phyloP scores from a whole-genome alignment of 1,140 invertebrate species.

The Daktulosphaira vitifoliae region DNA sequence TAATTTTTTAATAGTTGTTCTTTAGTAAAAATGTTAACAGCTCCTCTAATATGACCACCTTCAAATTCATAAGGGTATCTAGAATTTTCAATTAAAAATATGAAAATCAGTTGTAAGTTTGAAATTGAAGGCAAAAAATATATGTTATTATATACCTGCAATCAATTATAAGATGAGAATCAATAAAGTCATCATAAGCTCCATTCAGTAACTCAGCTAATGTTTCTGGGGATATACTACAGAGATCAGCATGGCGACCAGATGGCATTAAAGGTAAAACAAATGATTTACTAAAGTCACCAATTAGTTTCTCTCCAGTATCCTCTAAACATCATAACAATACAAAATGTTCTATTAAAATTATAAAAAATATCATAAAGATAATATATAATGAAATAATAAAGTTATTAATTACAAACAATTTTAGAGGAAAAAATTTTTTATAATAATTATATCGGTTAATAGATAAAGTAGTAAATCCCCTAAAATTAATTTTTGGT shows the following conservation, averaged over 20 bases:
- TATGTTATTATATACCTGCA: slow-evolving; percentile 44
- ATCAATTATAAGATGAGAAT: slow-evolving; percentile 53
- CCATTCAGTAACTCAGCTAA: slow-evolving; percentile 61
- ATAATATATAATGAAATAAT: too few relatives aligned
- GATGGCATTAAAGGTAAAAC: slow-evolving; percentile 62
- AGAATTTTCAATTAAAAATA: slow-evolving; percentile 49
- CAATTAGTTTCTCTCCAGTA: slow-evolving; percentile 63
- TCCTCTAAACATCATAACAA: too few relatives aligned
- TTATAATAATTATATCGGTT: too few relatives aligned
- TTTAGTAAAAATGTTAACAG: slow-evolving; percentile 73
- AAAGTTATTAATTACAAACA: too few relatives aligned
- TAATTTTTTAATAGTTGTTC: slow-evolving; percentile 60
- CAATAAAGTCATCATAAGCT: slow-evolving; percentile 53
- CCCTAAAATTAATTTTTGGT: too few relatives aligned
- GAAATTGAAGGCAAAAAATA: too few relatives aligned
- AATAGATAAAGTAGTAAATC: too few relatives aligned
- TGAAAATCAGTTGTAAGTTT: too few relatives aligned
- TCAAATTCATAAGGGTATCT: slow-evolving; percentile 95
- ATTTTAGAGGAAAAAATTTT: too few relatives aligned
- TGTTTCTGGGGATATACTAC: slow-evolving; percentile 68
- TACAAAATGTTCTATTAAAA: too few relatives aligned
- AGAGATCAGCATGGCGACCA: slow-evolving; percentile 76
- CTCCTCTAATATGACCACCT: slow-evolving; percentile 86
- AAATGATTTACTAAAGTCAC: slow-evolving; percentile 70
- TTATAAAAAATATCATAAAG: too few relatives aligned